Evolutionary conservation across 2,113 vertebrate genomes (phyloP), one percentile per base, ranked within the genome.

Genomic region (Siniperca knerii): DNA sequence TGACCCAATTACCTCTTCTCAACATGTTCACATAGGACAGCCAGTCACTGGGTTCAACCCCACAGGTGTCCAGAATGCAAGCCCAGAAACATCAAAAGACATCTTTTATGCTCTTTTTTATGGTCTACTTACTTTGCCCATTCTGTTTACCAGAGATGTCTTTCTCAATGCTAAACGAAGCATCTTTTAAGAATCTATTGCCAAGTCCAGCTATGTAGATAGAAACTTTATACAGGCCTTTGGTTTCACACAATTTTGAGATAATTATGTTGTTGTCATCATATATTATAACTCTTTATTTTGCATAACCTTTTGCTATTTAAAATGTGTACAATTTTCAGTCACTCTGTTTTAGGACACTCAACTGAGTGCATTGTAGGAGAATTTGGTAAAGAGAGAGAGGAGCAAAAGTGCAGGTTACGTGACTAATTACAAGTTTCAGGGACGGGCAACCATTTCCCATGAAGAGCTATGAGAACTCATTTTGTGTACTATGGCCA

Each of bases 31-130:
- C 52, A 80, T 78, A 54, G 70, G 79, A 86, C 77, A 82, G 86
- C 86, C 77, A 81, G 87, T 87, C 89, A 85, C 58, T 55, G 79
- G 70, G 89, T 93, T 92, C 79, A 86, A 76, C 88, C 84, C 93
- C 87, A 90, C 92, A 92, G 91, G 91, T 93, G 92, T 94, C 92
- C 90, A 86, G 73, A 69, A 80, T 70, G 69, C 69, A 84, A 89
- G 68, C 81, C 69, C 50, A 75, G 64, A 92, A 76, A 93, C 91
- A 86, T 92, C 90, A 93, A 92, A 91, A 92, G 83, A 83, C 73
- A 72, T 87, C 76, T 77, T 92, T 89, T 95, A 89, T 86, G 82
- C 82, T 89, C 61, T 71, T 67, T 82, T 88, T 91, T 83, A 93
- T 92, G 92, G 79, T 90, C 81, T 42, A 79, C 83, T 90, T 83